Evolutionary conservation across 2,797 vertebrate species (phyloP), one percentile per base, ranked within the genome.

Genomic region (Discoglossus pictus): DNA sequence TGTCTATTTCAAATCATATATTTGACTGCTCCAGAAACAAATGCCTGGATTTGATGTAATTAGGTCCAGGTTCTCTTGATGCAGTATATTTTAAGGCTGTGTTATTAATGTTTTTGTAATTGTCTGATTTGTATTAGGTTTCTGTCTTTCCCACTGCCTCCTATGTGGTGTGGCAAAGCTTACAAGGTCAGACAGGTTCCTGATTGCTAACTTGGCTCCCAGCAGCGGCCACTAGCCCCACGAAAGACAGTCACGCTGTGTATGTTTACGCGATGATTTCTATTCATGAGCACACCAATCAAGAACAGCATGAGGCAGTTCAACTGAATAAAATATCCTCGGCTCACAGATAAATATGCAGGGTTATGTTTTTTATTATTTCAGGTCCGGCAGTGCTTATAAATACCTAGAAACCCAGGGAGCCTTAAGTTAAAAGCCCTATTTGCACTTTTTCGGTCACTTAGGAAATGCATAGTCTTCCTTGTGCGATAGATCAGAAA

Each of bases 241-340:
- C 44, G 68, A 64, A 64, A 64, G 68, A 59, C 68, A 52, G 68
- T 64, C 68, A 71, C 61, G 68, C 68, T 71, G 68, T 48, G 68
- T 71, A 71, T 71, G 68, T 71, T 71, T 71, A 71, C 68, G 65
- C 61, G 61, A 71, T 71, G 68, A 71, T 71, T 71, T 71, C 68
- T 71, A 71, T 71, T 71, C 68, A 71, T 71, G 68, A 71, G 68
- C 68, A 71, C 68, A 71, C 68, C 68, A 71, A 71, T 71, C 68
- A 71, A 64, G 68, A 71, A 71, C 68, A 71, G 68, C 68, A 71
- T 71, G 68, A 71, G 68, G 61, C 68, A 71, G 68, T 71, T 71
- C 68, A 71, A 71, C 68, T 71, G 68, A 64, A 71, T 71, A 71
- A 71, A 71, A 71, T 71, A 71, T 71, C 68, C 46, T 38, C 53